Base-by-base conservation (phyloP, 2,797 vertebrate species). In the Pogoniulus pusillus region DNA sequence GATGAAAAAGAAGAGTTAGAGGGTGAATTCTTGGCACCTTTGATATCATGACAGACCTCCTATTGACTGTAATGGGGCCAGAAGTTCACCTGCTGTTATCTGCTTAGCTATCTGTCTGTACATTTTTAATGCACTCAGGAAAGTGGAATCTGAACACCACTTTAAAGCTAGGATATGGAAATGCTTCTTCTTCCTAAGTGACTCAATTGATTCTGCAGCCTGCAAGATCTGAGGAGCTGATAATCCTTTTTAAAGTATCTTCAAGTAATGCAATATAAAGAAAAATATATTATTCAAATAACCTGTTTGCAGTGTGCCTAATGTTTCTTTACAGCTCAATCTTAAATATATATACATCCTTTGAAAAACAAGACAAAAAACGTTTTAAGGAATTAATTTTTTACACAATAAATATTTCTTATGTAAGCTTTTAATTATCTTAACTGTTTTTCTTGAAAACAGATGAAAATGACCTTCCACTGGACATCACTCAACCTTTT, bases 21-120 rank as follows among this genome's bases (percentile, higher is more conserved):
- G 87, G 68, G 65, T 93, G 54, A 93, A 94, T 92, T 93, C 82
- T 71, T 91, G 85, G 82, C 1, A 34, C 82, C 93, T 95, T 95
- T 95, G 91, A 95, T 94, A 91, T 90, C 68, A 79, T 92, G 85
- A 90, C 80, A 95, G 89, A 95, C 87, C 89, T 95, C 89, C 92
- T 77, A 84, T 82, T 91, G 93, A 91, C 80, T 94, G 74, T 89
- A 95, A 91, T 92, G 91, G 85, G 93, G 89, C 82, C 93, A 96
- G 77, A 68, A 95, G 87, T 95, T 95, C 94, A 95, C 87, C 92
- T 89, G 91, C 87, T 95, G 91, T 91, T 95, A 94, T 87, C 92
- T 95, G 77, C 91, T 95, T 92, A 82, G 77, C 87, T 95, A 84
- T 93, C 89, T 91, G 68, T 93, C 92, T 95, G 93, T 81, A 89